Percentiles rank a stretch among this genome's conserved stretches.
Evolutionary conservation across 1,140 invertebrate genomes (phyloP).

Genomic region (Cydia pomonella): DNA sequence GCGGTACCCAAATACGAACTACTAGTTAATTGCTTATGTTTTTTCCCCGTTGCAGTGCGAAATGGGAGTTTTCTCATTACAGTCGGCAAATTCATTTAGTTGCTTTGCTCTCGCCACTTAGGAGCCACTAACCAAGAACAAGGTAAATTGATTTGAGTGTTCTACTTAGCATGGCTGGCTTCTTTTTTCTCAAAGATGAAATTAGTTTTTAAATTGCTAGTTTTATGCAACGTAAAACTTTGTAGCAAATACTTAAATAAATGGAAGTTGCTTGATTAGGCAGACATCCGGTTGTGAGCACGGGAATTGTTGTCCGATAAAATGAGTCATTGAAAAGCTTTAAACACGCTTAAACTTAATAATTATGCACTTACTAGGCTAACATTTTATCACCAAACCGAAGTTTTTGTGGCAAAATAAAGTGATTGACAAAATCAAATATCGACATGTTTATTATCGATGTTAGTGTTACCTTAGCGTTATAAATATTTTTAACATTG

Average conservation of each 20-base stretch:
- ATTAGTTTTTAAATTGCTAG: constrained; percentile 15
- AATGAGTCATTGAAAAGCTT: no score
- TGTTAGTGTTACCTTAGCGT: no score
- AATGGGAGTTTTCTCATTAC: constrained; percentile 68
- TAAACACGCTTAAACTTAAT: no score
- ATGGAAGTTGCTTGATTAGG: no score
- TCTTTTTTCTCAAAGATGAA: constrained; percentile 29
- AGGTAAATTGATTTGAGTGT: constrained; percentile 50
- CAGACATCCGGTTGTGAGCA: no score
- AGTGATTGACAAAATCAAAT: no score
- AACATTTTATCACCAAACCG: no score
- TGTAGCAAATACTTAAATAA: background rate
- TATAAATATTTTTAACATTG: no score
- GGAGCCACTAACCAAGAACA: constrained; percentile 38
- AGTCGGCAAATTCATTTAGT: constrained; percentile 62
- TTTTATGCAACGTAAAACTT: constrained; percentile 10
- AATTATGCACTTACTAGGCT: no score
- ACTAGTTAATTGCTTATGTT: constrained; percentile 47
- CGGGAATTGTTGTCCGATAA: no score
- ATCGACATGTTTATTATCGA: no score
- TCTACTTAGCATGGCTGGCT: constrained; percentile 36
- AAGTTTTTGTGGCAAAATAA: no score
- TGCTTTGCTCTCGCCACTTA: constrained; percentile 38
- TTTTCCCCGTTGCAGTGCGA: constrained; percentile 49
- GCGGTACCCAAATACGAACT: constrained; percentile 35